A percentile compares a stretch with the other conserved stretches of the same genome.
phyloP scores from a whole-genome alignment of 2,888 invertebrate species.

The Caenorhabditis wallacei region DNA sequence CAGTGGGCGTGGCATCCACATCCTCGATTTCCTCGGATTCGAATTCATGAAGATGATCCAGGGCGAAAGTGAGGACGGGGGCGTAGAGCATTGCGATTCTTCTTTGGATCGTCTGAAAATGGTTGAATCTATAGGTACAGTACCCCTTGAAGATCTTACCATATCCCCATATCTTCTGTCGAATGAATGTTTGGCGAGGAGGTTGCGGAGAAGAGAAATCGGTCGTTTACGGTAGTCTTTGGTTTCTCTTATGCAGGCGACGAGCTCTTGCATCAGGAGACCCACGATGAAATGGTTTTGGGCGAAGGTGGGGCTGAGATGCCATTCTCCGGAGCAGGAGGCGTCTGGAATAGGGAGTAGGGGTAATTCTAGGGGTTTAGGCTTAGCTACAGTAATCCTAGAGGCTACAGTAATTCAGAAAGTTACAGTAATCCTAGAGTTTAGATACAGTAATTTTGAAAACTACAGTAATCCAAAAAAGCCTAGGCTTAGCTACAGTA shows the following conservation, averaged over 20 bases:
- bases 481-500: too few relatives aligned
- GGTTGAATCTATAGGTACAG: neutral
- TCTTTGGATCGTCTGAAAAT: constrained; percentile 78
- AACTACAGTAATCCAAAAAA: too few relatives aligned
- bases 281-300: constrained; percentile 94
- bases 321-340: constrained; percentile 84
- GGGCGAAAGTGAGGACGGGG: constrained; percentile 92
- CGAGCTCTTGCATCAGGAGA: constrained; percentile 91
- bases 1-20: constrained; percentile 63
- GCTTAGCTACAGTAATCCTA: neutral
- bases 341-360: constrained; percentile 70
- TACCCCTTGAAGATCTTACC: constrained; percentile 84
- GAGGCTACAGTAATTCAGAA: too few relatives aligned
- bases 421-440: too few relatives aligned
- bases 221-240: constrained; percentile 91
- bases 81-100: constrained; percentile 93
- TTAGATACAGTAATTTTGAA: too few relatives aligned
- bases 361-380: too few relatives aligned
- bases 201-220: constrained; percentile 89
- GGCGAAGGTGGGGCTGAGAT: constrained; percentile 90
- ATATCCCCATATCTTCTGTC: constrained; percentile 92
- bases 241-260: constrained; percentile 91
- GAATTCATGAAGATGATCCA: constrained; percentile 92
- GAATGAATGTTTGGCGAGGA: constrained; percentile 94
- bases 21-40: constrained; percentile 68